Evolutionary conservation across 2,113 vertebrate genomes (phyloP), one percentile per base, ranked within the genome.

Genomic region (Bujurquina vittata): DNA sequence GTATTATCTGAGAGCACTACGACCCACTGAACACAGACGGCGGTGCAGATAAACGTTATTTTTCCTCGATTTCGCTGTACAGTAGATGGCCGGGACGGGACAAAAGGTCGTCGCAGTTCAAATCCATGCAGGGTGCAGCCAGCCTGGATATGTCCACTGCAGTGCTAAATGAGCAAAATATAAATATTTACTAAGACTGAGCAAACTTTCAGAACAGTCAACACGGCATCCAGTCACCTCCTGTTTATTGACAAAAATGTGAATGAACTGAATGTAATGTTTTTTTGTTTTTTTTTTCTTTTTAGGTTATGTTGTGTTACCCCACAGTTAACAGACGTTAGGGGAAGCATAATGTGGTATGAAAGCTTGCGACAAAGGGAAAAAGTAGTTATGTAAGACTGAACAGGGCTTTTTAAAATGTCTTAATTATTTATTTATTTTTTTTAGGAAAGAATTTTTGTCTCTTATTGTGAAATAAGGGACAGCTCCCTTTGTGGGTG

Each of bases 181-280:
- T 91, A 93, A 93, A 94, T 92, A 93, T 94, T 94, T 94, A 91
- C 90, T n/a, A 20, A 83, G 81, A 80, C 12, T 5, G 62, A 69
- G 61, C 80, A 65, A 77, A 77, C 88, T 80, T 81, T 69, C 43
- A 56, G 86, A 59, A 74, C 72, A 77, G 80, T 87, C 82, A 91
- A 75, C 75, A 77, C 5, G 55, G 15, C 69, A 59, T 75, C 49
- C 65, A 60, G 55, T 15, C 81, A 77, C 31, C 9, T 62, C 33
- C 10, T 77, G 9, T 54, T 35, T 37, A 84, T 63, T 69, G 65
- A 49, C 65, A 49, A 75, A 82, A 74, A 87, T 17, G 58, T 77
- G 54, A 82, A 72, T 40, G 40, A 76, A 74, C 84, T 83, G 14
- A 65, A 84, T 23, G 22, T 55, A 7, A 14, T 78, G 67, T 75